Base-by-base conservation (phyloP, 2,113 vertebrate species). In the Atlantisia rogersi region DNA sequence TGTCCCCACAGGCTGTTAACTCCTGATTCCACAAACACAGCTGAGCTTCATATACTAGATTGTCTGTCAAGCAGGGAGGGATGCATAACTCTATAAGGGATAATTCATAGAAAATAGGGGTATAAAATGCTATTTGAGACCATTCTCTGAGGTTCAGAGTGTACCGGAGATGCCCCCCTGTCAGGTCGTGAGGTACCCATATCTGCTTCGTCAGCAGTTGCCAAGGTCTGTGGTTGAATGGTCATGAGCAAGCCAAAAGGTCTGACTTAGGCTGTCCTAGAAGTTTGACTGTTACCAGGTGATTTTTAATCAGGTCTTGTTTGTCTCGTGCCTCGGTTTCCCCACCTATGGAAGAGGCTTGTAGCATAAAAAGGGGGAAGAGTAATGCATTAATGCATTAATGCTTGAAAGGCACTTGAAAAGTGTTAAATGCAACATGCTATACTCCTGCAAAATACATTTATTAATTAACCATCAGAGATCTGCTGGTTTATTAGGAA, bases 391-490 rank as follows among this genome's bases (percentile, higher is more conserved):
- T 32, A 28, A 18, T 2, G 14, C 29, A 19, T 67, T 64, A 65
- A 40, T 55, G 37, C 71, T 74, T 82, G 80, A 37, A 46, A 65
- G 50, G 35, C 53, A 24, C 84, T 91, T 65, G 48, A 44, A 92
- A 71, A 77, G 58, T 1, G 0, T 64, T 83, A 22, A 82, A 63
- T 2, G 2, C 65, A 50, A 37, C 39, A 11, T 5, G 28, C 26
- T 20, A 15, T 44, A 21, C 9, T 78, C 44, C 80, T 91, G 81
- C 35, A 89, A 75, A 64, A 42, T 37, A 15, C 5, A 5, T 92
- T 83, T 40, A 37, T 91, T 94, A 95, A 94, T 86, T 80, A 81
- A 16, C 69, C 29, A 10, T 39, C 88, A 83, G 67, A 29, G 32
- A 79, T 92, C 63, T 63, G 64, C 46, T 68, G 52, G 8, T 76